Percentiles rank a stretch among this genome's conserved stretches.
phyloP scores from a whole-genome alignment of 1,140 invertebrate genomes.

The Hesperophylax magnus region DNA sequence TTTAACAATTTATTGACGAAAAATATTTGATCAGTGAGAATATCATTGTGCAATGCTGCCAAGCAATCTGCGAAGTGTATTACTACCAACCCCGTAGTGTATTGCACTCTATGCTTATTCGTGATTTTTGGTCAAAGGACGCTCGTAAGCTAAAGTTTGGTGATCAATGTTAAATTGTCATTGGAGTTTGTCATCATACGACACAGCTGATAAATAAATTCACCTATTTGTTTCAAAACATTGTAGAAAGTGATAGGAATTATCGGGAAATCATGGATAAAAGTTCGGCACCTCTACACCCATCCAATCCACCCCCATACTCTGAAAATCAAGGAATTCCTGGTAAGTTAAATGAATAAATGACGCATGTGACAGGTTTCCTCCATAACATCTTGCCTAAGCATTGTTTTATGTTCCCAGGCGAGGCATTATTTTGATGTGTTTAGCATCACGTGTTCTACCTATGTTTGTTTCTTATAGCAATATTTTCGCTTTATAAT shows the following conservation, averaged over 20 bases:
- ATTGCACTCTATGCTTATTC: too few species aligned
- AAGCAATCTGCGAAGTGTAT: too few species aligned
- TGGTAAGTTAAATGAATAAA: slow-evolving; percentile 39
- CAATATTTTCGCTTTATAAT: too few species aligned
- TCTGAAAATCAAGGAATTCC: slow-evolving; percentile 55
- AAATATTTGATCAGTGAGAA: too few species aligned
- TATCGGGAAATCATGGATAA: slow-evolving; percentile 25
- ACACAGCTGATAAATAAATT: neutral
- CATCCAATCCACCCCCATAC: slow-evolving; percentile 57
- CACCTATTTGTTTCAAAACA: neutral
- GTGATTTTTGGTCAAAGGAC: neutral
- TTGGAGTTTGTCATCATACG: slow-evolving; percentile 11
- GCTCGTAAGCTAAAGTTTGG: neutral
- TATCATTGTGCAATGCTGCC: too few species aligned
- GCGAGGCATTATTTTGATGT: too few species aligned
- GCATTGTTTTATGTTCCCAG: too few species aligned
- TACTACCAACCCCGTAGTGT: too few species aligned
- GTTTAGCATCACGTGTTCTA: too few species aligned
- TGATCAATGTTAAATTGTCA: slow-evolving; percentile 3
- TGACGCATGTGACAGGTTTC: slow-evolving; percentile 10
- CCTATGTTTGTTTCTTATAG: too few species aligned
- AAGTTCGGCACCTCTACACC: slow-evolving; percentile 48
- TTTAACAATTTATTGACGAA: too few species aligned
- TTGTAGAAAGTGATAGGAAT: neutral
- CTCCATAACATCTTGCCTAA: too few species aligned